Evolutionary conservation across 2,113 vertebrate species (phyloP), one percentile per base, ranked within the genome.

Genomic region (Dermatemys mawii): DNA sequence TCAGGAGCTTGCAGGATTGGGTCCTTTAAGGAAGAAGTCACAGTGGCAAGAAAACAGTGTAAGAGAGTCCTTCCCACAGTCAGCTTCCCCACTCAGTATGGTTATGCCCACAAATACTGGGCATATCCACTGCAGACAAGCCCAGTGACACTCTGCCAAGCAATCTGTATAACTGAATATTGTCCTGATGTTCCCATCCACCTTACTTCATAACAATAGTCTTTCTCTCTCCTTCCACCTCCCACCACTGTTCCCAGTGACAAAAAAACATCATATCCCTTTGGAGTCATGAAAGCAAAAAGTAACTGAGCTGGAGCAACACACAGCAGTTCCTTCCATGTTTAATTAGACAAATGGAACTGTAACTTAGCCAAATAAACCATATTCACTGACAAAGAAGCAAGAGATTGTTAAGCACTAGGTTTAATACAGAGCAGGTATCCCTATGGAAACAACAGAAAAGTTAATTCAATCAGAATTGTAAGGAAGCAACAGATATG

Each of bases 381-480:
- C 89, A 83, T 87, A 81, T 67, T 81, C 24, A 83, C 3, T 92
- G 90, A 97, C 92, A 91, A 87, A 92, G 90, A 92, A 89, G 88
- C 81, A 94, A 87, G 89, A 91, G 63, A 75, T 91, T 92, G 87
- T 94, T 94, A 87, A 95, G 94, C 83, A 3, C 91, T 93, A 82
- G 81, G 67, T 96, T 97, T 96, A 94, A 96, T 96, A 93, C 87
- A 95, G 93, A 94, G 89, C 1, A 1, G 88, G 95, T 95, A 96
- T 97, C 94, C 81, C 96, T 95, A 95, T 2, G 94, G 97, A 96
- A 96, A 97, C 93, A 93, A 96, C 90, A 87, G 87, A 94, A 94
- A 95, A 96, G 85, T 94, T 92, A 95, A 96, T 95, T 94, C 95
- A 70, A 95, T 96, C 93, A 94, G 96, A 96, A 96, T 94, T 94